Evolutionary conservation across 2,797 vertebrate genomes (phyloP).

Genomic region (Epinephelus coioides): DNA sequence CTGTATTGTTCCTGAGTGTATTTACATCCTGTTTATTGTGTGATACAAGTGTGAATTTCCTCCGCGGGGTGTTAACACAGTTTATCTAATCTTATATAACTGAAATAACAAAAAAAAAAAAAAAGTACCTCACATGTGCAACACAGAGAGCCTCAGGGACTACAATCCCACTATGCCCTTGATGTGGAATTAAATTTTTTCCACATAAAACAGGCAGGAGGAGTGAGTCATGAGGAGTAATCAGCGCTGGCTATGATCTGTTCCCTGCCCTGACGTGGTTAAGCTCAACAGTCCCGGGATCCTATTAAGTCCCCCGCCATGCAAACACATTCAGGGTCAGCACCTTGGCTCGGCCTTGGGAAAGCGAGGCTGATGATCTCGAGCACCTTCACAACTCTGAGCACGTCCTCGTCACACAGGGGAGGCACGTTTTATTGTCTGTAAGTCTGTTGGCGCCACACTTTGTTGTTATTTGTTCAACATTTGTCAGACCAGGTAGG

Average conservation of each 20-base stretch:
- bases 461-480: not conserved
- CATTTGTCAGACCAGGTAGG: not conserved
- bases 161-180: slow-evolving; percentile 43
- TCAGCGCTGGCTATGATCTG: slow-evolving; percentile 57
- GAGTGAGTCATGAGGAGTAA: slow-evolving; percentile 66
- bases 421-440: slow-evolving; percentile 10
- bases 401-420: not conserved
- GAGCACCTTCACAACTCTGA: not conserved
- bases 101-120: slow-evolving; percentile 16
- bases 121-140: slow-evolving; percentile 30
- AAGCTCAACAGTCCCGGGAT: slow-evolving; percentile 25
- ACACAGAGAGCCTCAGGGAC: slow-evolving; percentile 31
- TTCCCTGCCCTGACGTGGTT: slow-evolving; percentile 39
- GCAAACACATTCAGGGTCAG: slow-evolving; percentile 62
- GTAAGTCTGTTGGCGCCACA: not conserved
- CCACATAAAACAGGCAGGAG: slow-evolving; percentile 41
- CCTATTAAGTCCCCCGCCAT: slow-evolving; percentile 46
- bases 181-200: slow-evolving; percentile 57
- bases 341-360: slow-evolving; percentile 48
- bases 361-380: slow-evolving; percentile 34
- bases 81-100: slow-evolving; percentile 41
- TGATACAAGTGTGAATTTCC: not conserved
- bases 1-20: not conserved
- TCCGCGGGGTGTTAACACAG: slow-evolving; percentile 13
- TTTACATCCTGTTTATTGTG: slow-evolving; percentile 14